Conservation (phyloP, 2,888 invertebrate genomes). For the Magallana nippona region DNA sequence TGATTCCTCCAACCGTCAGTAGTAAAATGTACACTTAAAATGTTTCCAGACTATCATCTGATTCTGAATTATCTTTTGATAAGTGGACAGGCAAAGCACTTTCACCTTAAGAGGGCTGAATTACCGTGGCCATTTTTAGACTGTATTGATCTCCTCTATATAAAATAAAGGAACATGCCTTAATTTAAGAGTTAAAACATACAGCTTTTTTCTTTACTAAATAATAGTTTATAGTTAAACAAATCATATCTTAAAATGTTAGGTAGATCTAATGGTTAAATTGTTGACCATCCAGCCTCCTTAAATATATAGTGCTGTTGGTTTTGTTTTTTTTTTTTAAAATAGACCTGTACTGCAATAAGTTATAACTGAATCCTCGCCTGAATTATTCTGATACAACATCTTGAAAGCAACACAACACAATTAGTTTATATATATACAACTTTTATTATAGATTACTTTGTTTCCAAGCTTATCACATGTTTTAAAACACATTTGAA, state of each 20-base stretch:
- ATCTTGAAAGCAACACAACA: not conserved
- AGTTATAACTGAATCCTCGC: no score
- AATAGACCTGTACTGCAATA: not conserved
- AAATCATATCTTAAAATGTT: no score
- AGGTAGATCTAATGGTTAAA: no score
- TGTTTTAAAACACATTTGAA: not conserved
- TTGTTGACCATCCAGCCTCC: no score
- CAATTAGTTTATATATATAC: not conserved
- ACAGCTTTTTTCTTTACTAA: no score
- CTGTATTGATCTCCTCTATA: no score
- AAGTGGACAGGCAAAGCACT: not conserved
- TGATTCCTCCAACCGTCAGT: not conserved
- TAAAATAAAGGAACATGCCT: no score
- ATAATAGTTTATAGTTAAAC: no score
- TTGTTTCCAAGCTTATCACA: conserved; percentile 32
- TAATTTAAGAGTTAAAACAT: no score
- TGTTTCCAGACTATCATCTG: not conserved
- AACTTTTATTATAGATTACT: conserved; percentile 17
- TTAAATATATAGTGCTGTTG: no score
- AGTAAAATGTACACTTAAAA: not conserved
- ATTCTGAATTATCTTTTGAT: not conserved
- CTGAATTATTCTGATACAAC: not conserved
- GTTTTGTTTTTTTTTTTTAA: not conserved
- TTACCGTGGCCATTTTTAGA: no score
- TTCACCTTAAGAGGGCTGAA: no score